Evolutionary conservation across 2,113 vertebrate species (phyloP), one percentile per base, ranked within the genome.

Genomic region (Tympanuchus pallidicinctus): DNA sequence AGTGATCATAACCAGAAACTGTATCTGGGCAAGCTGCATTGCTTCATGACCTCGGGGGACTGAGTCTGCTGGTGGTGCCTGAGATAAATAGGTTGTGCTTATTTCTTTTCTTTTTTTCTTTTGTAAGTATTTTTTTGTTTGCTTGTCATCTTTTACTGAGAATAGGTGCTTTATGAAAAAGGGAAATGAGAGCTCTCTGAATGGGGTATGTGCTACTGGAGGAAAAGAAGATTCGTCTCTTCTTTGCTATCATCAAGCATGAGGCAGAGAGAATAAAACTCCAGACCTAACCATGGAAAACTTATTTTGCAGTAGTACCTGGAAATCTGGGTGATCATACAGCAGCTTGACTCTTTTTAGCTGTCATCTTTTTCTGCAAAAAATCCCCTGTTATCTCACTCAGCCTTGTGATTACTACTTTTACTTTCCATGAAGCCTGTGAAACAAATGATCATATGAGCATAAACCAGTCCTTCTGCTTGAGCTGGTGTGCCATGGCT

Each of bases 1-100:
- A 94, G 84, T 30, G 61, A 97, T 96, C 93, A 16, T 89, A 93
- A 82, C 81, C 76, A 94, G 90, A 90, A 96, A 95, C 73, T 76
- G 82, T 83, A 85, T 82, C 92, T 85, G 74, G 67, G 74, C 74
- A 87, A 81, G 36, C 0, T 17, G 40, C 57, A 20, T 73, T 82
- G 92, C 89, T 82, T 76, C 48, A 3, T 64, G 77, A 61, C 90
- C 87, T 89, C 72, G 40, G 86, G 61, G 52, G 69, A 82, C 65
- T 1, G 2, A 90, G 42, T 60, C 82, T 89, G 48, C 72, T 89
- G 25, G 61, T 92, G 64, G 56, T 76, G 80, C 56, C 86, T 74
- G 75, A 92, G 79, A 93, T 74, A 88, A 92, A 76, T 32, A 64
- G 25, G 27, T 64, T 81, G 30, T 77, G 28, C 61, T 87, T 78